Evolutionary conservation across 23 tunicate genomes (phyloP).

Genomic region (Styela clava): DNA sequence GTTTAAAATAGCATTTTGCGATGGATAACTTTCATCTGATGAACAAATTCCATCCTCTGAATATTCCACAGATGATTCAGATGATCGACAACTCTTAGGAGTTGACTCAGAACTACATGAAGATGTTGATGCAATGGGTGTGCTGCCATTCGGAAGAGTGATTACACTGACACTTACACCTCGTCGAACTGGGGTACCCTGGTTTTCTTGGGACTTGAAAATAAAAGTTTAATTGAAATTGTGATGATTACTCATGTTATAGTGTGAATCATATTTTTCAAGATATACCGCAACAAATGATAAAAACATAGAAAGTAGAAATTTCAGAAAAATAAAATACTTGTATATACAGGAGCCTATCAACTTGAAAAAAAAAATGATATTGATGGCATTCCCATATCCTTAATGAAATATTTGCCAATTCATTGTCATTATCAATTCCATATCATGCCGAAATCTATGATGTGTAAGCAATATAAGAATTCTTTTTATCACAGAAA

Average conservation of each 20-base stretch:
- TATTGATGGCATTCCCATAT: no score
- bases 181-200: neutral
- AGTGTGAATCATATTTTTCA: no score
- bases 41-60: neutral
- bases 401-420: no score
- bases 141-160: slow-evolving; percentile 53
- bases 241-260: neutral
- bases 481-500: no score
- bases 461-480: no score
- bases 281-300: no score
- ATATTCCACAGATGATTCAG: neutral
- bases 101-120: slow-evolving; percentile 41
- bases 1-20: neutral
- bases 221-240: neutral
- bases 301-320: no score
- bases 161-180: slow-evolving; percentile 35
- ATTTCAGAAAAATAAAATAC: no score
- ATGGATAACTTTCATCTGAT: neutral
- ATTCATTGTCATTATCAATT: no score
- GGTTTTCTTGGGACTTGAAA: neutral
- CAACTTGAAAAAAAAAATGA: no score
- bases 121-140: slow-evolving; percentile 50
- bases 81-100: neutral
- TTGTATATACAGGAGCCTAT: no score
- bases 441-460: no score